Evolutionary conservation across 2,888 invertebrate genomes (phyloP).

Genomic region (Drosophila hamatofila): DNA sequence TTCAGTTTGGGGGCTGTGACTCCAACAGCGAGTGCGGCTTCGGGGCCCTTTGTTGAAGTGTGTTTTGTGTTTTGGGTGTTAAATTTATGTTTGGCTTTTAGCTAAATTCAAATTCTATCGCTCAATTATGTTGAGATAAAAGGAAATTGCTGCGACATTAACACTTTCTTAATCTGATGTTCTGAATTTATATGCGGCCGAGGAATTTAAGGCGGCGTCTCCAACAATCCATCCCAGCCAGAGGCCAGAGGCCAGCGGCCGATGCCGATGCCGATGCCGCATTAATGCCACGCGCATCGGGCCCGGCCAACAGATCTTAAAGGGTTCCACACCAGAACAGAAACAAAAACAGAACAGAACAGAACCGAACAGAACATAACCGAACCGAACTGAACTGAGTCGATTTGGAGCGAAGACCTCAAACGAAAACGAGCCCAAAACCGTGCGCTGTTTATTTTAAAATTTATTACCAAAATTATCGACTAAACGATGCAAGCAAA

Average conservation of each 20-base stretch:
- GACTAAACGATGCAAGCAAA: slow-evolving; percentile 84
- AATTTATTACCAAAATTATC: slow-evolving; percentile 84
- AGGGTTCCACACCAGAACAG: slow-evolving; percentile 34
- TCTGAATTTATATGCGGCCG: slow-evolving; percentile 78
- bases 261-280: slow-evolving; percentile 8
- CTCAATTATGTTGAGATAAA: slow-evolving; percentile 84
- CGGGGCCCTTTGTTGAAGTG: slow-evolving; percentile 55
- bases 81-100: slow-evolving; percentile 83
- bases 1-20: slow-evolving; percentile 13
- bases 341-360: slow-evolving; percentile 5
- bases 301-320: slow-evolving; percentile 27
- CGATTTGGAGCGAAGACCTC: slow-evolving; percentile 22
- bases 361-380: slow-evolving; percentile 3
- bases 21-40: slow-evolving; percentile 19
- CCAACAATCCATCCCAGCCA: slow-evolving; percentile 36
- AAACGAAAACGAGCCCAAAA: slow-evolving; percentile 37
- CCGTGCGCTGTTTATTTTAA: slow-evolving; percentile 76
- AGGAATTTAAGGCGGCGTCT: slow-evolving; percentile 77
- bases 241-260: neutral
- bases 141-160: slow-evolving; percentile 81
- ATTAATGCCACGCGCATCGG: slow-evolving; percentile 50
- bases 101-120: slow-evolving; percentile 84
- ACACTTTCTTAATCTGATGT: slow-evolving; percentile 81
- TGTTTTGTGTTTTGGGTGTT: slow-evolving; percentile 75
- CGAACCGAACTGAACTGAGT: neutral